phyloP scores from a whole-genome alignment of 2,888 invertebrate genomes.

The Chouioia cunea region DNA sequence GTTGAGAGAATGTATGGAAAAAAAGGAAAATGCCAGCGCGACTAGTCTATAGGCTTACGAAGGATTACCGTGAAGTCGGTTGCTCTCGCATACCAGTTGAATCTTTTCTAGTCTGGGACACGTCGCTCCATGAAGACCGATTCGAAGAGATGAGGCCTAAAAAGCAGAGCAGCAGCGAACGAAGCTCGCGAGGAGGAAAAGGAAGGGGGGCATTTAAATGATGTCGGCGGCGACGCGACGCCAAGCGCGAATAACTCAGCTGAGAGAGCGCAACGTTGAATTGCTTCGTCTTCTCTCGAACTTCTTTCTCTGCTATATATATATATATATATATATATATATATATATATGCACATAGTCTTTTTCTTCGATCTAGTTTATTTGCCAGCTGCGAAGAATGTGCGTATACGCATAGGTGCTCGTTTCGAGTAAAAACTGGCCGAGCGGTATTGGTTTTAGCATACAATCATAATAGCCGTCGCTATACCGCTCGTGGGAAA shows the following conservation, averaged over 20 bases:
- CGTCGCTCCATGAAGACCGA: constrained; percentile 52
- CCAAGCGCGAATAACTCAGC: constrained; percentile 63
- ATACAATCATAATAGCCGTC: constrained; percentile 18
- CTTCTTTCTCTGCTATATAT: too few relatives aligned
- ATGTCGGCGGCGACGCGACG: constrained; percentile 58
- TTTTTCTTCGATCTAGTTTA: not conserved
- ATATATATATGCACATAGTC: too few relatives aligned
- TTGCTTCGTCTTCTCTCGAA: constrained; percentile 1
- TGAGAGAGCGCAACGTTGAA: constrained; percentile 29
- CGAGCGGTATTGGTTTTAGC: constrained; percentile 32
- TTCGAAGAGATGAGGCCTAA: constrained; percentile 64
- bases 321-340: too few relatives aligned
- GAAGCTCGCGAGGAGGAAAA: constrained; percentile 37
- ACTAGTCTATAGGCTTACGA: not conserved
- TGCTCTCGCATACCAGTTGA: constrained; percentile 54
- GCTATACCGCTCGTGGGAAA: not conserved
- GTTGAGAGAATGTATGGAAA: too few relatives aligned
- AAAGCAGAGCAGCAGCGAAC: constrained; percentile 57
- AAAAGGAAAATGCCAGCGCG: too few relatives aligned
- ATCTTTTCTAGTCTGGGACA: constrained; percentile 51
- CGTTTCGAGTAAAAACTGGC: constrained; percentile 30
- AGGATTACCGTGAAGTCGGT: not conserved
- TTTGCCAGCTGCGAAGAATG: constrained; percentile 9
- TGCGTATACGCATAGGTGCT: constrained; percentile 5
- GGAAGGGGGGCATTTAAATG: constrained; percentile 65